These are phyloP conservation scores for Acanthopleura granulata DNA, from an alignment of 2,888 invertebrate species.

Conservation along the genomic window DNA sequence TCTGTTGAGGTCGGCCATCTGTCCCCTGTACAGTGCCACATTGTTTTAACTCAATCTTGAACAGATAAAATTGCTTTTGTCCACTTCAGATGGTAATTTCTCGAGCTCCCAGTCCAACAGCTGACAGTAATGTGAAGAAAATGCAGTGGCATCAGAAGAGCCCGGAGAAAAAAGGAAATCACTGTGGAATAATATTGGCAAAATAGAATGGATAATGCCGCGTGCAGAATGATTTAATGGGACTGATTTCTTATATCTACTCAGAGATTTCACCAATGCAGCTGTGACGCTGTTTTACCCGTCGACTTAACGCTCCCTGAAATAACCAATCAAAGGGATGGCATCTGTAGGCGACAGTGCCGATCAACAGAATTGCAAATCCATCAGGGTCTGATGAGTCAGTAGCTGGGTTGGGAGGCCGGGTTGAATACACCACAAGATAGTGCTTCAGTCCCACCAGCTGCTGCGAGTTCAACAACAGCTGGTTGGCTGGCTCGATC, in stretches of 20 bases:
- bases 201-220: constrained; percentile 7
- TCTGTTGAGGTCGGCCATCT: too few species aligned
- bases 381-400: constrained; percentile 10
- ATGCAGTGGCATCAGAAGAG: neutral
- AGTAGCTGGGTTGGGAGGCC: neutral
- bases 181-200: constrained; percentile 12
- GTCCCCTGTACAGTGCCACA: too few species aligned
- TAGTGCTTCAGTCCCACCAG: neutral
- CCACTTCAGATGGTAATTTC: constrained; percentile 2
- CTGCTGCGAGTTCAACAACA: neutral
- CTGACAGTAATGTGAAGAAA: constrained; percentile 10
- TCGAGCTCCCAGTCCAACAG: neutral
- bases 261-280: neutral
- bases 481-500: neutral
- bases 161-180: neutral
- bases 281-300: neutral
- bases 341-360: constrained; percentile 4
- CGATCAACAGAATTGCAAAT: constrained; percentile 9
- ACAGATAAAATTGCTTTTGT: constrained; percentile 2
- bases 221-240: constrained; percentile 1
- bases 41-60: constrained; percentile 8
- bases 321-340: neutral
- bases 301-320: neutral
- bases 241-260: constrained; percentile 10
- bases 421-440: neutral